phyloP scores from a whole-genome alignment of 1,140 invertebrate species.

The Asbolus verrucosus region DNA sequence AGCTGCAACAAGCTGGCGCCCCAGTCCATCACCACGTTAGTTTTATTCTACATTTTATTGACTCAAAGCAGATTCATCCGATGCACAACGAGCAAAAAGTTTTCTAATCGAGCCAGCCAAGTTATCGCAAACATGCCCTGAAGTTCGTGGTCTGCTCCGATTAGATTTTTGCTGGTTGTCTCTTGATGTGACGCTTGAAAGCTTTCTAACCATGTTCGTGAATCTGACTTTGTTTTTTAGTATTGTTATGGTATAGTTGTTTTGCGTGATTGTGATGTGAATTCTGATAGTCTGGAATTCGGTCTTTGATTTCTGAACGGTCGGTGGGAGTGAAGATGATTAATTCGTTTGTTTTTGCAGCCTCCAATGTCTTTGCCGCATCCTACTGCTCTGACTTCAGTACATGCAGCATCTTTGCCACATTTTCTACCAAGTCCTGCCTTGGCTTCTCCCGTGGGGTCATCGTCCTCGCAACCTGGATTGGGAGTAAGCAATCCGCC shows the following conservation, averaged over 20 bases:
- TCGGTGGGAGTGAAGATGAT: too few species aligned
- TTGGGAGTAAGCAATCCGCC: constrained; percentile 78
- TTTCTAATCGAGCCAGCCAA: too few species aligned
- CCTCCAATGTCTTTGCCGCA: constrained; percentile 81
- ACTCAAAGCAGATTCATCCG: constrained; percentile 5
- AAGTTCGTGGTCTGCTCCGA: neutral
- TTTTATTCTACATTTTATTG: constrained; percentile 49
- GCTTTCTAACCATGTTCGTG: neutral
- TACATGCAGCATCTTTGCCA: constrained; percentile 79
- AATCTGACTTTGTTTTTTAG: constrained; percentile 24
- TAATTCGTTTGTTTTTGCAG: constrained; percentile 61
- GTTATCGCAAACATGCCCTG: too few species aligned
- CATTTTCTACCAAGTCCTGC: constrained; percentile 86
- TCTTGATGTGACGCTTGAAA: neutral
- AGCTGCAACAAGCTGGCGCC: constrained; percentile 67
- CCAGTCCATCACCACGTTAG: constrained; percentile 68
- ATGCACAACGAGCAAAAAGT: constrained; percentile 8
- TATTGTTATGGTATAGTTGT: neutral
- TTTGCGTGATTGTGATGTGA: constrained; percentile 45
- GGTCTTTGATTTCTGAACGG: constrained; percentile 41
- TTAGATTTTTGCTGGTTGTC: neutral
- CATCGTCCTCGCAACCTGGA: constrained; percentile 79
- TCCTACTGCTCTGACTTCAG: constrained; percentile 82
- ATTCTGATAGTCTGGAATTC: constrained; percentile 55
- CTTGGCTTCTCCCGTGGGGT: constrained; percentile 88